These are phyloP conservation scores for Triops longicaudatus DNA, from an alignment of 1,140 invertebrate species.

Conservation along the genomic window DNA sequence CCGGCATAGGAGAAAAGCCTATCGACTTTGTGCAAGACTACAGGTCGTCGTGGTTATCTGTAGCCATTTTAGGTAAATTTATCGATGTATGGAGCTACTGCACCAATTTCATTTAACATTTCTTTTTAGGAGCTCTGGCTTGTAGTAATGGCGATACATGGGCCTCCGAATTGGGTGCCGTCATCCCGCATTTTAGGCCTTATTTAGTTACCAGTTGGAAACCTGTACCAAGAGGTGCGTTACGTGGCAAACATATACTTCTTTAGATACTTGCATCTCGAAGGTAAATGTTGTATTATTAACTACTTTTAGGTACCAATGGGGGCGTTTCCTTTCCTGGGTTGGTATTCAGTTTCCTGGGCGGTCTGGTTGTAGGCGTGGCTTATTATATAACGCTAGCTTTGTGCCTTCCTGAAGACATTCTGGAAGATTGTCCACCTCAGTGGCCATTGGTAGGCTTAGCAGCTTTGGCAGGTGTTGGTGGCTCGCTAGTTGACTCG, in stretches of 20 bases:
- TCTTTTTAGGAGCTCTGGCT: constrained; percentile 54
- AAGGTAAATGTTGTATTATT: neutral
- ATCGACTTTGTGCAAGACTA: constrained; percentile 71
- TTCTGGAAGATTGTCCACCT: constrained; percentile 53
- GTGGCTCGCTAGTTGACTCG: constrained; percentile 76
- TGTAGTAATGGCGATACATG: constrained; percentile 85
- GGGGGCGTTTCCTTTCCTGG: constrained; percentile 67
- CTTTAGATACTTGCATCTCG: constrained; percentile 21
- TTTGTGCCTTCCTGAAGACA: constrained; percentile 50
- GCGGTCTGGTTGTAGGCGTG: constrained; percentile 64
- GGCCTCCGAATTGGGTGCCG: constrained; percentile 80
- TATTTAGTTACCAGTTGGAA: constrained; percentile 64
- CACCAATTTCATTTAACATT: neutral
- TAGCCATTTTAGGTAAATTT: constrained; percentile 60
- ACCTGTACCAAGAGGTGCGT: constrained; percentile 62
- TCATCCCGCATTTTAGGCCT: constrained; percentile 57
- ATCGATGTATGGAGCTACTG: neutral
- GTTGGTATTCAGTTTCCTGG: constrained; percentile 59
- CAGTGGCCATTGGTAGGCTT: constrained; percentile 73
- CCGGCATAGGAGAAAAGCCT: constrained; percentile 63
- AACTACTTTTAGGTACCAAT: constrained; percentile 57
- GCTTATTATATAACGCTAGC: constrained; percentile 59
- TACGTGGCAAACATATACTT: neutral
- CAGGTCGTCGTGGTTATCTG: constrained; percentile 66
- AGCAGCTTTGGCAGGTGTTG: constrained; percentile 59